These are phyloP conservation scores for Neodon shergylaensis DNA, from an alignment of 2,113 vertebrate species.

Conservation along the genomic window DNA sequence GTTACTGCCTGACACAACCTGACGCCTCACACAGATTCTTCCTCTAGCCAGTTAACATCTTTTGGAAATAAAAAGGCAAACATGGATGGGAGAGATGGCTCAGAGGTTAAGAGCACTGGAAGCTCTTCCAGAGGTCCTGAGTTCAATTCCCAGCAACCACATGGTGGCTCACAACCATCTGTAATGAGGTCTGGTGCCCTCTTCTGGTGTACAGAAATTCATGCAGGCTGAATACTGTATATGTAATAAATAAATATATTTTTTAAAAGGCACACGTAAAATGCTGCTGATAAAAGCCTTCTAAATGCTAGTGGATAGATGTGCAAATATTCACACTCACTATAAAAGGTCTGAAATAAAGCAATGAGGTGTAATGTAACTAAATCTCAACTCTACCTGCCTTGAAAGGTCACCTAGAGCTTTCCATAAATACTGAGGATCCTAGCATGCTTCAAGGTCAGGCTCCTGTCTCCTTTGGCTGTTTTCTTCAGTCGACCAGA, in stretches of 20 bases:
- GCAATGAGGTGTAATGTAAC: background rate
- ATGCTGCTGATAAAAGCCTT: background rate
- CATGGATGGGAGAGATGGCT: background rate
- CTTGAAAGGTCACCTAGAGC: background rate
- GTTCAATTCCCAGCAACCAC: too few relatives aligned
- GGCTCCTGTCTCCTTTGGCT: background rate
- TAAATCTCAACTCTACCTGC: background rate
- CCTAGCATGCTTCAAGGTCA: background rate
- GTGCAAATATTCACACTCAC: background rate
- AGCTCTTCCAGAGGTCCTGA: too few relatives aligned
- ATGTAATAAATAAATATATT: too few relatives aligned
- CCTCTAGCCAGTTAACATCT: background rate
- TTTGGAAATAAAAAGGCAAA: background rate
- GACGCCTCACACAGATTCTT: background rate
- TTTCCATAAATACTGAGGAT: background rate
- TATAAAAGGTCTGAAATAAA: background rate
- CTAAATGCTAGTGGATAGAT: background rate
- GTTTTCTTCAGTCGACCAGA: background rate
- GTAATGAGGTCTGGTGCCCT: too few relatives aligned
- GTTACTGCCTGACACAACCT: background rate
- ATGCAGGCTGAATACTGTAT: too few relatives aligned
- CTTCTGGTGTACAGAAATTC: too few relatives aligned
- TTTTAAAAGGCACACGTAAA: background rate
- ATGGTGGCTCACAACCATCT: too few relatives aligned
- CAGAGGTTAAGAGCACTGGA: too few relatives aligned